Evolutionary conservation across 2,888 invertebrate species (phyloP).

Genomic region (Clanis bilineata): DNA sequence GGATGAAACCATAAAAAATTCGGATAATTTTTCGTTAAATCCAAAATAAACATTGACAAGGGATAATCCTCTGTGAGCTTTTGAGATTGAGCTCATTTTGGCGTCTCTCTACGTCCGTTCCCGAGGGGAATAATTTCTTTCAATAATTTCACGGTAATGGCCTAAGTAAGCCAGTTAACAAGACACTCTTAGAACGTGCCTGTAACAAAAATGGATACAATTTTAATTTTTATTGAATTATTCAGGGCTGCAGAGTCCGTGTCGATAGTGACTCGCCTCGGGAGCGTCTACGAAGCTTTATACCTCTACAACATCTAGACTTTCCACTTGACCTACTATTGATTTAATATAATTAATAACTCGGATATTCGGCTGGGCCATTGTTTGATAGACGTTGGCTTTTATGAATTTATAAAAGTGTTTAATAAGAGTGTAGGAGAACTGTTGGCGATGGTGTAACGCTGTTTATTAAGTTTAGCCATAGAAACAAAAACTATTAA

Average conservation of each 20-base stretch:
- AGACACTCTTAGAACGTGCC: conserved; percentile 46
- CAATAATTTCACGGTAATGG: conserved; percentile 61
- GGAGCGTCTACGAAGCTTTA: not conserved
- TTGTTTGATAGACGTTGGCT: not conserved
- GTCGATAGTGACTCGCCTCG: not conserved
- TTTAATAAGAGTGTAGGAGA: too few species aligned
- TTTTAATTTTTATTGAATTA: conserved; percentile 56
- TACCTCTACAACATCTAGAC: conserved; percentile 5
- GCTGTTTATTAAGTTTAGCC: too few species aligned
- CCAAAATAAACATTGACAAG: conserved; percentile 11
- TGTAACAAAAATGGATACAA: conserved; percentile 47
- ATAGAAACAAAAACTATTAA: too few species aligned
- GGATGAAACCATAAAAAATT: conserved; percentile 51
- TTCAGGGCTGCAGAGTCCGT: conserved; percentile 30
- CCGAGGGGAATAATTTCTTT: conserved; percentile 54
- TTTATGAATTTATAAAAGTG: too few species aligned
- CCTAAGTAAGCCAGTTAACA: conserved; percentile 65
- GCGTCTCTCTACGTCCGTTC: conserved; percentile 19
- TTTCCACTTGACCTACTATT: conserved; percentile 6
- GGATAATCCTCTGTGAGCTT: conserved; percentile 19
- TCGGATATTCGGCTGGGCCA: not conserved
- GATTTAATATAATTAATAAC: conserved; percentile 5
- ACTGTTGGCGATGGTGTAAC: too few species aligned
- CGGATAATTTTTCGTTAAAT: conserved; percentile 40
- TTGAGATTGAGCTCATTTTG: conserved; percentile 12